These are phyloP conservation scores for Cybosia mesomella DNA, from an alignment of 2,888 invertebrate genomes.

Conservation along the genomic window DNA sequence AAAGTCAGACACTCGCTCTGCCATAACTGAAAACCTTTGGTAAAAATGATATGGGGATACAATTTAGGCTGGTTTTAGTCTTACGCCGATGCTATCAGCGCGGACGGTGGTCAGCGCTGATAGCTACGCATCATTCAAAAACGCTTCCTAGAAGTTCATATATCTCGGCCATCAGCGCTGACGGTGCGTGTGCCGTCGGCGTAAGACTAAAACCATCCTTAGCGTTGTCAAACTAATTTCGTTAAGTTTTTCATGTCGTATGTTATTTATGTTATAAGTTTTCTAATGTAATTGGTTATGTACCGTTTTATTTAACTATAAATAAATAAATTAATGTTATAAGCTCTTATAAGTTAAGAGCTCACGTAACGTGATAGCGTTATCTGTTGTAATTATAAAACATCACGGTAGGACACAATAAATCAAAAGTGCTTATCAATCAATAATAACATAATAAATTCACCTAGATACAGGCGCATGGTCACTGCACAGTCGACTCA, in stretches of 20 bases:
- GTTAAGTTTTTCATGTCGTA: neutral
- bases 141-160: too few species aligned
- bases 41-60: neutral
- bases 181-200: too few species aligned
- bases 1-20: neutral
- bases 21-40: neutral
- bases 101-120: too few species aligned
- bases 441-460: slow-evolving; percentile 11
- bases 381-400: slow-evolving; percentile 6
- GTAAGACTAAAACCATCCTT: too few species aligned
- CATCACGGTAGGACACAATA: neutral
- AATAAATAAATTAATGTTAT: too few species aligned
- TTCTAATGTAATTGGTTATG: too few species aligned
- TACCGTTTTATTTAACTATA: too few species aligned
- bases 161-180: too few species aligned
- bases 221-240: neutral
- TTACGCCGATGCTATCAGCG: too few species aligned
- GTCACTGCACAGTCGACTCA: neutral
- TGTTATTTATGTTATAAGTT: too few species aligned
- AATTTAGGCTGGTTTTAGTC: neutral
- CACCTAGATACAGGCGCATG: slow-evolving; percentile 8
- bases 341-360: neutral
- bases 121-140: too few species aligned
- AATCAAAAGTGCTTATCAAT: slow-evolving; percentile 12
- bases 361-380: neutral